A percentile compares a stretch with the other conserved stretches of the same genome.
Conservation (phyloP, 2,113 vertebrate species). For the Nettapus auritus region DNA sequence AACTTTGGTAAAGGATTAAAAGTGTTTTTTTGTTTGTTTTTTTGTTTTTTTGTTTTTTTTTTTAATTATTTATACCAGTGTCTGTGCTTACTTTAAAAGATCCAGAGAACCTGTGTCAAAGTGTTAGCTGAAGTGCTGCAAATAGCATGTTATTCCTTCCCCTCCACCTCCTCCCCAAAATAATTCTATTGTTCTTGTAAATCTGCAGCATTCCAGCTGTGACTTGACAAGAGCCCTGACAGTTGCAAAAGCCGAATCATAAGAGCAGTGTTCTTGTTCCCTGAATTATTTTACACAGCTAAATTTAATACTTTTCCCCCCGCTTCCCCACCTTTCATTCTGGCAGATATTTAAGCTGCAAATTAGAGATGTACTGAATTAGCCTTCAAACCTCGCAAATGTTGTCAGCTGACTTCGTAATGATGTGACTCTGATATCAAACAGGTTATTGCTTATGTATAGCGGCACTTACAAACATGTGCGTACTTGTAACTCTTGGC, state of each 20-base stretch:
- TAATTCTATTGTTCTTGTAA: slow-evolving; percentile 56
- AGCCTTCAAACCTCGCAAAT: slow-evolving; percentile 43
- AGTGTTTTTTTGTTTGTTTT: background rate
- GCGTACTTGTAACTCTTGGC: slow-evolving; percentile 16
- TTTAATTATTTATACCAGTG: background rate
- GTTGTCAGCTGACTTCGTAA: slow-evolving; percentile 45
- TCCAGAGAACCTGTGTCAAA: background rate
- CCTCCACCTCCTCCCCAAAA: background rate
- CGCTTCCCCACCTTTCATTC: slow-evolving; percentile 1
- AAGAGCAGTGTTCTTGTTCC: background rate
- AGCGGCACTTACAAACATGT: slow-evolving; percentile 32
- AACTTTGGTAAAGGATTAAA: background rate
- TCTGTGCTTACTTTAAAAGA: background rate
- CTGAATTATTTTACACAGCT: slow-evolving; percentile 25
- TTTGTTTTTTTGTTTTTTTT: background rate
- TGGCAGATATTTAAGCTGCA: slow-evolving; percentile 56
- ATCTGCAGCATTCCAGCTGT: slow-evolving; percentile 15
- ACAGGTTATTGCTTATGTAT: slow-evolving; percentile 35
- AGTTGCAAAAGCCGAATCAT: slow-evolving; percentile 28
- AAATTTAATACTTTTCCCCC: slow-evolving; percentile 8
- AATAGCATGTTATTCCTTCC: slow-evolving; percentile 31
- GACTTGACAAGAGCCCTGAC: slow-evolving; percentile 32
- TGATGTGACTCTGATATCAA: slow-evolving; percentile 58
- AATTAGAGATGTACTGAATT: slow-evolving; percentile 58
- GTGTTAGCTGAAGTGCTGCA: slow-evolving; percentile 42